Base-by-base conservation (phyloP, 1,140 invertebrate species). In the Tenebrio molitor region DNA sequence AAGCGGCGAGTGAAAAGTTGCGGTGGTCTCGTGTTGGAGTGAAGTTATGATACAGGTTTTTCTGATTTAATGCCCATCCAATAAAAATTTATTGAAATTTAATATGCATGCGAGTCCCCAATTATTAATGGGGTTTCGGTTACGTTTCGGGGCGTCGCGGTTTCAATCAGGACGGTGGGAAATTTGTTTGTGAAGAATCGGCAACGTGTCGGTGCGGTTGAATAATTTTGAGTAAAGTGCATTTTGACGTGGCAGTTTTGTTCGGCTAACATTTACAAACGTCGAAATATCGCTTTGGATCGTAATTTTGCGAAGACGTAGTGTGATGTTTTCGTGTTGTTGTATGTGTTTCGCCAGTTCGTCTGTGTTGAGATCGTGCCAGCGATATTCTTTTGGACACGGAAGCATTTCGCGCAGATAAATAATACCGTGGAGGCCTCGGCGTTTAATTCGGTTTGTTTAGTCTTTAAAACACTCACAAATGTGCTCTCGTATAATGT, bases 401-500 rank as follows among this genome's bases (percentile, higher is more conserved):
- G 64, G 64, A 66, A 66, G 64, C 64, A 66, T 44, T 44, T 44
- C 64, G 36, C 64, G 33, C 10, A 44, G 64, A 66, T 66, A 66
- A 66, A 66, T 66, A 66, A 66, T 41, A 44, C 64, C 19, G 21
- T 29, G 50, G 21, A 58, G 50, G 50, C 50, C 23, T 15, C 36
- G 25, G 29, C 64, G 42, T 66, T 44, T 66, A 66, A 66, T 66
- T 66, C 42, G 64, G 64, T 66, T 66, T 66, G 64, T 66, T 66
- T 66, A 66, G 64, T 66, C 64, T 66, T 66, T 66, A 66, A 66
- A 66, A 44, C 64, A 44, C 64, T 66, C 64, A 44, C 64, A 66
- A 66, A 58, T 58, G 50, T 29, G 64, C 64, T 58, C 50, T 58
- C 50, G 50, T 58, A 25, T 58, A 66, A 66, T 66, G 42, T 44